These are phyloP conservation scores for Carabus problematicus DNA, from an alignment of 2,888 invertebrate species.

Conservation along the genomic window DNA sequence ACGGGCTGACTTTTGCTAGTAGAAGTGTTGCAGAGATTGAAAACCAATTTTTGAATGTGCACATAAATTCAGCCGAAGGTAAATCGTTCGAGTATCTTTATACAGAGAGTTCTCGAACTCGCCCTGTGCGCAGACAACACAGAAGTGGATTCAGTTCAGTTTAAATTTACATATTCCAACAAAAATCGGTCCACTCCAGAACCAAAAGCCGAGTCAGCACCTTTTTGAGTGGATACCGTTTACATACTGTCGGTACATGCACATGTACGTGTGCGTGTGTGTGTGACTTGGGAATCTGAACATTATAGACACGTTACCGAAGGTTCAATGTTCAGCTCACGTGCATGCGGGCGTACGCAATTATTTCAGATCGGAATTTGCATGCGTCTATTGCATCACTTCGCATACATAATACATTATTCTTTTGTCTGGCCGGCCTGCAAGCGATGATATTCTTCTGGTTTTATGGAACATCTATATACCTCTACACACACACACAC, in stretches of 20 bases:
- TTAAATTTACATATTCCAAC: conserved; percentile 59
- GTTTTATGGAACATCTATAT: too few relatives aligned
- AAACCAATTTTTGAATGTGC: too few relatives aligned
- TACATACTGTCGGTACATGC: conserved; percentile 44
- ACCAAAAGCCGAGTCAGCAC: conserved; percentile 49
- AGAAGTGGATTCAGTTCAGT: conserved; percentile 36
- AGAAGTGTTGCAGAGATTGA: too few relatives aligned
- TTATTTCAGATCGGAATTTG: conserved; percentile 45
- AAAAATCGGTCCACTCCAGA: conserved; percentile 54
- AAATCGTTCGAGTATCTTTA: conserved; percentile 39
- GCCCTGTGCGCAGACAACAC: conserved; percentile 12
- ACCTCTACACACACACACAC: too few relatives aligned
- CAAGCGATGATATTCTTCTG: too few relatives aligned
- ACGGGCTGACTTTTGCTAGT: too few relatives aligned
- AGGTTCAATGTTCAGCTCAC: conserved; percentile 43
- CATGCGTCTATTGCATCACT: conserved; percentile 44
- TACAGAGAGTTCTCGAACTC: conserved; percentile 35
- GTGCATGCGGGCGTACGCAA: conserved; percentile 44
- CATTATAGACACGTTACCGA: not conserved
- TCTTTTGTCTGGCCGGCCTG: not conserved
- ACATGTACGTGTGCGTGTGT: conserved; percentile 15
- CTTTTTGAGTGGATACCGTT: conserved; percentile 52
- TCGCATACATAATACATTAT: conserved; percentile 40
- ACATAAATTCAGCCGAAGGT: not conserved
- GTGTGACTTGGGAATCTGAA: conserved; percentile 11